Evolutionary conservation across 1,140 invertebrate genomes (phyloP), one percentile per base, ranked within the genome.

Genomic region (Psix sp.): DNA sequence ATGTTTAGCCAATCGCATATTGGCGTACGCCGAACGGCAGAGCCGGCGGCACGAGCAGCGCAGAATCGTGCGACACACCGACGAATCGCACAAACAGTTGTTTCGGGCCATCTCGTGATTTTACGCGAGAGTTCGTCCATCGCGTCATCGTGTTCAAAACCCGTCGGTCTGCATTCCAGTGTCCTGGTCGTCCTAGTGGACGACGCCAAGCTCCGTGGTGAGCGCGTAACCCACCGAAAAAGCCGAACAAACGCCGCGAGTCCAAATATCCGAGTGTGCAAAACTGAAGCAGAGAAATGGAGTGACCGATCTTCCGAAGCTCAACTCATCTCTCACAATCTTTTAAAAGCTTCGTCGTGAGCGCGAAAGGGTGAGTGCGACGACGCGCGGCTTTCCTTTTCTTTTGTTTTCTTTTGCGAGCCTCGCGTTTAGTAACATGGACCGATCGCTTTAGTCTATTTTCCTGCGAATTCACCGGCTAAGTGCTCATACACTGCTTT

Each of bases 121-220:
- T 43, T 63, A 71, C 67, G 67, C 57, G 43, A 51, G 59, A 29
- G 36, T 66, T 62, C 71, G 71, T 67, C 38, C 71, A 45, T 63
- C 71, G 71, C 71, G 71, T 67, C 71, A 62, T 74, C 62, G 71
- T 46, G 68, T 76, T 73, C 67, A 73, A 76, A 76, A 76, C 63
- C 67, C 51, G 74, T 76, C 74, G 66, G 74, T 76, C 62, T 46
- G 63, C 68, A 76, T 76, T 76, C 74, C 74, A 76, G 74, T 76
- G 67, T 76, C 48, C 66, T 70, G 60, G 40, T 76, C 59, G 63
- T 67, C 62, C 60, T 67, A 52, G 71, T 63, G 63, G 57, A 74
- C 71, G 74, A 76, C 74, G 74, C 74, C 36, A 56, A 71, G 60
- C 40, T 52, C 20, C 29, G 63, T 17, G 45, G 17, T 57, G 40